Evolutionary conservation across 1,140 invertebrate genomes (phyloP), one percentile per base, ranked within the genome.

Genomic region (Apis cerana): DNA sequence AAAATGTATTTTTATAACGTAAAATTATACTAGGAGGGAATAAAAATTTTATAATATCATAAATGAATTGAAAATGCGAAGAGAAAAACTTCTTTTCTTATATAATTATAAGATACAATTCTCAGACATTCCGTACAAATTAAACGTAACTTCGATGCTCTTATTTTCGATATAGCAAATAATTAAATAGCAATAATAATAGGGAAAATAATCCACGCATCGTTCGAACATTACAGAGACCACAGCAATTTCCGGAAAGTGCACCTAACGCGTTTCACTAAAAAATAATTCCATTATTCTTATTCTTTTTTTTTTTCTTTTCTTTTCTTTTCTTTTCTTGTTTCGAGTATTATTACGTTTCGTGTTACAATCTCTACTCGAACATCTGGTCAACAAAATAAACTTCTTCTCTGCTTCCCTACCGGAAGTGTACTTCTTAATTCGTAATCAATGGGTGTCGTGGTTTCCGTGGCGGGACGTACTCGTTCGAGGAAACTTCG

Each of bases 401-500:
- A 88, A 88, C 77, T 61, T 82, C 77, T 61, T 82, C 69, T 89
- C 78, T 91, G 83, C 79, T 69, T 88, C 69, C 74, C 64, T 69
- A 77, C 59, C 83, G 71, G 58, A 77, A 70, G 74, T 43, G 50
- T 62, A 64, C 54, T 7, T 75, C 82, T 68, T 87, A 85, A 76
- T 85, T 59, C 62, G 71, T 88, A 85, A 87, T 68, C 64, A 48
- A 48, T 64, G 72, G 59, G 80, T 23, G 33, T 23, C 13, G 15
- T 13, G 17, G n/a, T 27, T n/a, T 17, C 52, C 9, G 54, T 7
- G 43, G 71, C 54, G 71, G 71, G 64, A 67, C 72, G 52, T 19
- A 4, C 17, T 56, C 50, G 23, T 43, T 43, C 71, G 54, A 59
- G n/a, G 62, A 58, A 15, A 70, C 58, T 69, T 50, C 48, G 67